Evolutionary conservation across 2,888 invertebrate genomes (phyloP).

Genomic region (Sesia apiformis): DNA sequence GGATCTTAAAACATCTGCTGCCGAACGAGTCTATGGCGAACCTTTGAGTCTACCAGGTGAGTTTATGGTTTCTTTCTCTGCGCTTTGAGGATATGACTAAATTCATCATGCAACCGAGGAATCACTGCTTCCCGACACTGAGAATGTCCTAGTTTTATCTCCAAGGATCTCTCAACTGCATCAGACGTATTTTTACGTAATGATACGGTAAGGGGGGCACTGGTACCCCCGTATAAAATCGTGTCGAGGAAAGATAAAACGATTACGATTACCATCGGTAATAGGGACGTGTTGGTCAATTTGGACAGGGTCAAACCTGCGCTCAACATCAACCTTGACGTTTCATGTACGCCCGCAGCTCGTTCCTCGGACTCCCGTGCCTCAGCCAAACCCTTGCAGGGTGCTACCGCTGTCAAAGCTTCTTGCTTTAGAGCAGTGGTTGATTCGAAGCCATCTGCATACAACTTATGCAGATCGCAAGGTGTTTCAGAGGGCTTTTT

Average conservation of each 20-base stretch:
- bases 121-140: not conserved
- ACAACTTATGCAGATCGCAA: no score
- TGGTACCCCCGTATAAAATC: not conserved
- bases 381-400: not conserved
- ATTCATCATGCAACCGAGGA: not conserved
- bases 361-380: no score
- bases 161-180: not conserved
- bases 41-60: constrained; percentile 2
- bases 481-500: no score
- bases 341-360: no score
- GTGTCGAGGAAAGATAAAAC: not conserved
- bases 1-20: constrained; percentile 7
- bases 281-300: not conserved
- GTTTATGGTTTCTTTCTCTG: not conserved
- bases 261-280: not conserved
- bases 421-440: no score
- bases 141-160: not conserved
- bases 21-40: constrained; percentile 11
- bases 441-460: no score
- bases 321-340: not conserved
- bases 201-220: not conserved
- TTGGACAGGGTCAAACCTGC: not conserved
- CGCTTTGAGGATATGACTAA: not conserved
- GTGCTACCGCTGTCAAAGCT: no score
- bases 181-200: not conserved